A percentile compares a stretch with the other conserved stretches of the same genome.
phyloP scores from a whole-genome alignment of 1,140 invertebrate genomes.

The Pristionchus pacificus region DNA sequence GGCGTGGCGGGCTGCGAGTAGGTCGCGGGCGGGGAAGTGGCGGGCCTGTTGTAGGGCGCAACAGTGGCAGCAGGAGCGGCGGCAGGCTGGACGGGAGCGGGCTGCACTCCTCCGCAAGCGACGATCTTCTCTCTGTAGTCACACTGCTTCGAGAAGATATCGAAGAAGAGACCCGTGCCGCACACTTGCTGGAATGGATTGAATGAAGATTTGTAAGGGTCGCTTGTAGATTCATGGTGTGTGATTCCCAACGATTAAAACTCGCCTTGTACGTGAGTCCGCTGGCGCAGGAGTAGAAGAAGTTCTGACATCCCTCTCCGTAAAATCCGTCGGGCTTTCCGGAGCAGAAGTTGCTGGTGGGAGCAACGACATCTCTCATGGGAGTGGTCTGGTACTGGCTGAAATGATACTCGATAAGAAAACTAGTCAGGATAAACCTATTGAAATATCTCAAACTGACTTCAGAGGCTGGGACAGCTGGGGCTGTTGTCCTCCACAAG shows the following conservation, averaged over 20 bases:
- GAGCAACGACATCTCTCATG: background rate
- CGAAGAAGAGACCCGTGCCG: slow-evolving; percentile 1
- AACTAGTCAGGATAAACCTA: too few species aligned
- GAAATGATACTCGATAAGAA: too few species aligned
- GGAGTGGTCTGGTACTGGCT: too few species aligned
- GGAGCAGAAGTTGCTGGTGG: background rate
- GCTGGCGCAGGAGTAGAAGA: background rate
- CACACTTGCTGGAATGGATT: slow-evolving; percentile 4
- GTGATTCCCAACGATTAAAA: background rate
- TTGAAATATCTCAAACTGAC: too few species aligned
- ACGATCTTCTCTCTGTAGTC: background rate
- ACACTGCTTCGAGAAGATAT: background rate
- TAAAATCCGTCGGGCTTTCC: background rate
- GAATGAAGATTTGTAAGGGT: too few species aligned
- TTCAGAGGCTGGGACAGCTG: background rate
- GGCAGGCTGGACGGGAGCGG: background rate
- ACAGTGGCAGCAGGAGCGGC: background rate
- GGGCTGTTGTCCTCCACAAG: slow-evolving; percentile 10
- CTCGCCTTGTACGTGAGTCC: background rate
- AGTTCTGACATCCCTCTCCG: background rate
- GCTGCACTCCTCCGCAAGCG: slow-evolving; percentile 3
- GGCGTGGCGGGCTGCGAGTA: background rate
- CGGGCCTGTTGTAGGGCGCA: too few species aligned
- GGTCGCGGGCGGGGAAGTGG: too few species aligned
- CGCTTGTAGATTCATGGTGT: background rate